Conservation (phyloP, 2,113 vertebrate genomes). For the Ceuthmochares aereus region DNA sequence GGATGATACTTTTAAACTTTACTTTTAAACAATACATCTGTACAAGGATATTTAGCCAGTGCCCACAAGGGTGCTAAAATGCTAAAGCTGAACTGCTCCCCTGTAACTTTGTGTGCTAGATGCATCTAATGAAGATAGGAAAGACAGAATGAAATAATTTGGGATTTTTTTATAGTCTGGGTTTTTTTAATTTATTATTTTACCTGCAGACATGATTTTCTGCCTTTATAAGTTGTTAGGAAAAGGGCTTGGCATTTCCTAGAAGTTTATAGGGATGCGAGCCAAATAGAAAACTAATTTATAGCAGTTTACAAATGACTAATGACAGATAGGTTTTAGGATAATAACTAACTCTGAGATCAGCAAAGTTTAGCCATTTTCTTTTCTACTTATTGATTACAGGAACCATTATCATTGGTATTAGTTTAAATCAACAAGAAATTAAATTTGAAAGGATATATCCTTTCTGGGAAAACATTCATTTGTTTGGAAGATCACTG, state of each 20-base stretch:
- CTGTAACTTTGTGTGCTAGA: not conserved
- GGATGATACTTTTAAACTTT: not conserved
- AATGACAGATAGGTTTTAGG: not conserved
- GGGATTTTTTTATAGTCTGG: not conserved
- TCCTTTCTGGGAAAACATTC: conserved; percentile 1
- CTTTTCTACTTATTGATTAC: not conserved
- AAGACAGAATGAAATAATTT: not conserved
- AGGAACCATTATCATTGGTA: not conserved
- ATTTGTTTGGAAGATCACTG: not conserved
- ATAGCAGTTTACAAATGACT: not conserved
- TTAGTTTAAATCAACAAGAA: conserved; percentile 41
- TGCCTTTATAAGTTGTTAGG: not conserved
- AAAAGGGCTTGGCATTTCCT: conserved; percentile 15
- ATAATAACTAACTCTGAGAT: not conserved
- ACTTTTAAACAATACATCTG: not conserved
- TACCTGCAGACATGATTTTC: not conserved
- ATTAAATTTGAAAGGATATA: conserved; percentile 22
- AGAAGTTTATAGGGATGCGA: not conserved
- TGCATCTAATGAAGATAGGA: not conserved
- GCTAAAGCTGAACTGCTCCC: not conserved
- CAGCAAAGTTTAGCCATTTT: not conserved
- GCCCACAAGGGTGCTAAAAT: not conserved
- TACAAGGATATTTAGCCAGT: not conserved
- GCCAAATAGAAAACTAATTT: conserved; percentile 24
- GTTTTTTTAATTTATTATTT: not conserved